Evolutionary conservation across 1,140 invertebrate species (phyloP), one percentile per base, ranked within the genome.

Genomic region (Drosophila obscura): DNA sequence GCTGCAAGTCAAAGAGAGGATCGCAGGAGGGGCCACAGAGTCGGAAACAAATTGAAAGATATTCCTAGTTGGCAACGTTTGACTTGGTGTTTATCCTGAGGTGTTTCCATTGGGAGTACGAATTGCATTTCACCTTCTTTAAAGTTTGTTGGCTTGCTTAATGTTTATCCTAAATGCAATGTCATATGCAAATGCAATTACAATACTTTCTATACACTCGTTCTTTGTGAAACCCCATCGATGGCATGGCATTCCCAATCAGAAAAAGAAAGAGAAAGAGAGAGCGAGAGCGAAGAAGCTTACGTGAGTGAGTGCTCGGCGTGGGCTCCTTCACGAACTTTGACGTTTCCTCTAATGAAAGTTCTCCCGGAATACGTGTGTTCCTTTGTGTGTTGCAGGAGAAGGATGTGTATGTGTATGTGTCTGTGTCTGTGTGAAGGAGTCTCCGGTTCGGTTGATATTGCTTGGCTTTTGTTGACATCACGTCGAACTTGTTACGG

Each of bases 281-380:
- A 2, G 9, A 55, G 51, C 0, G 45, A 41, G 5, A 43, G 35
- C 13, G 15, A 43, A 4, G 31, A 11, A 31, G 24, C 45, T 6
- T 45, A 43, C 41, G 63, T 63, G 44, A 22, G 66, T 77, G 52
- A 55, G 41, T 46, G 43, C 48, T 72, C 24, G 26, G 39, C 43
- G 66, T 55, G 48, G 35, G 11, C 46, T 60, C 24, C 72, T 62
- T 68, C 55, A 65, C 56, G 69, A 78, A 67, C 75, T 87, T 87
- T 73, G 82, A 81, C 82, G 80, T 81, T 85, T 81, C 49, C 51
- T 67, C 82, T 85, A 85, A 85, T 85, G 82, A 87, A 82, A 82
- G 80, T 85, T 81, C 71, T 60, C 68, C 46, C 43, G 9, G 15
- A 43, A 52, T 68, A 57, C 51, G 62, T 68, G 41, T 48, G 19